Evolutionary conservation across 2,113 vertebrate genomes (phyloP).

Genomic region (Ibidorhyncha struthersii): DNA sequence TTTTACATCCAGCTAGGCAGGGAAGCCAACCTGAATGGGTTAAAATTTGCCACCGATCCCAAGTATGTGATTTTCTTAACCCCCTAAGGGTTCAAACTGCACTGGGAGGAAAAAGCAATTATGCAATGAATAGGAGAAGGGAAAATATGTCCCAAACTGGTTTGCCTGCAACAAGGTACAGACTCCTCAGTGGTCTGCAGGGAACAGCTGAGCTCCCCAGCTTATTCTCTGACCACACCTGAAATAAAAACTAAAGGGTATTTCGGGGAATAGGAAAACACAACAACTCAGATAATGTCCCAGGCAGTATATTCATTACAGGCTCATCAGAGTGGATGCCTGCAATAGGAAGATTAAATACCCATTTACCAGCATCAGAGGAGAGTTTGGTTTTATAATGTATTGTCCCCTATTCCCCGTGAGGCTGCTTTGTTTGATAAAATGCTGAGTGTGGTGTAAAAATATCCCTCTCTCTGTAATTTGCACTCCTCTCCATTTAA

Average conservation of each 20-base stretch:
- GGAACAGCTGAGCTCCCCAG: constrained; percentile 50
- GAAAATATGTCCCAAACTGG: constrained; percentile 64
- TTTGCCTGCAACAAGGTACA: constrained; percentile 68
- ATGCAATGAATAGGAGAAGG: constrained; percentile 71
- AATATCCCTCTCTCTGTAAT: constrained; percentile 82
- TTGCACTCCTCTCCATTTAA: constrained; percentile 81
- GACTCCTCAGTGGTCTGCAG: constrained; percentile 52
- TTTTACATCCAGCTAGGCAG: constrained; percentile 69
- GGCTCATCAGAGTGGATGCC: constrained; percentile 76
- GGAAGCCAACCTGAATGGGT: constrained; percentile 70
- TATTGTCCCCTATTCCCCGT: constrained; percentile 80
- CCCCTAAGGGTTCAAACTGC: constrained; percentile 73
- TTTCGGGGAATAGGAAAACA: constrained; percentile 71
- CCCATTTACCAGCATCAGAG: constrained; percentile 82
- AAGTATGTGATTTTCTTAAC: constrained; percentile 76
- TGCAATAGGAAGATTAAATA: constrained; percentile 83
- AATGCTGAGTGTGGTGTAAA: constrained; percentile 88
- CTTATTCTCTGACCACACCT: constrained; percentile 65
- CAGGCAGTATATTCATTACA: constrained; percentile 76
- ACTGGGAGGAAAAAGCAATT: constrained; percentile 74
- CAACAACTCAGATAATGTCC: constrained; percentile 71
- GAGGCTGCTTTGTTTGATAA: constrained; percentile 88
- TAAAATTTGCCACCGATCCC: constrained; percentile 73
- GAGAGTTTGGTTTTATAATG: constrained; percentile 82
- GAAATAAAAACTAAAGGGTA: constrained; percentile 70